Base-by-base conservation (phyloP, 2,888 invertebrate species). In the Andrena minutula region DNA sequence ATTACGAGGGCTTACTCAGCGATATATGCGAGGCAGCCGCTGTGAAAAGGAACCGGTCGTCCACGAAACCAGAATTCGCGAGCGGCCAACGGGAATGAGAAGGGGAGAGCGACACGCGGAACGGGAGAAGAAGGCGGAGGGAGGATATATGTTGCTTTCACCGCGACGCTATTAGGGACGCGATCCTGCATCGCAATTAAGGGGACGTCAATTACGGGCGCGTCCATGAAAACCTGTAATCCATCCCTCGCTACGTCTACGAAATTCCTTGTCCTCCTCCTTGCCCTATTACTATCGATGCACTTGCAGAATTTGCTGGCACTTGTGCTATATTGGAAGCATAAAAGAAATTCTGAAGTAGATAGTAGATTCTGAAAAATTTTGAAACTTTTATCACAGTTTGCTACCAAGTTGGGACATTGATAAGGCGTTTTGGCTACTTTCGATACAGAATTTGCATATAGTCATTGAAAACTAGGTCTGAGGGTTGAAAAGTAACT, bases 131-230 rank as follows among this genome's bases (percentile, higher is more conserved):
- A 35, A 41, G n/a, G 35, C 47, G 30, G n/a, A 23, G n/a, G 61
- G 10, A 47, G 12, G 4, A 63, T 60, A 35, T 10, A 63, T 30
- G 71, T 75, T 75, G 81, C 82, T 82, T 82, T 82, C 82, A 80
- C 82, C 81, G 75, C 49, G 70, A 75, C 75, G 81, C 75, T 81
- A 82, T 82, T 82, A 75, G 68, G 75, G 71, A 68, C 75, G 68
- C 75, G 75, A 80, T 80, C 75, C 76, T 30, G 81, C 56, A 51
- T 60, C 51, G 81, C 66, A 83, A 83, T 83, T 76, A 81, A 68
- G 73, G 60, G 58, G 12, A 72, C 69, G 82, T 76, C 76, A 72
- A 83, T 82, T 76, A 81, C 16, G 60, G 61, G 61, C 76, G 68
- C 81, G 64, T 23, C 53, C 58, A 60, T 51, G 81, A 58, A 58